These are phyloP conservation scores for Cryptosula pallasiana DNA, from an alignment of 2,888 invertebrate genomes.

Conservation along the genomic window DNA sequence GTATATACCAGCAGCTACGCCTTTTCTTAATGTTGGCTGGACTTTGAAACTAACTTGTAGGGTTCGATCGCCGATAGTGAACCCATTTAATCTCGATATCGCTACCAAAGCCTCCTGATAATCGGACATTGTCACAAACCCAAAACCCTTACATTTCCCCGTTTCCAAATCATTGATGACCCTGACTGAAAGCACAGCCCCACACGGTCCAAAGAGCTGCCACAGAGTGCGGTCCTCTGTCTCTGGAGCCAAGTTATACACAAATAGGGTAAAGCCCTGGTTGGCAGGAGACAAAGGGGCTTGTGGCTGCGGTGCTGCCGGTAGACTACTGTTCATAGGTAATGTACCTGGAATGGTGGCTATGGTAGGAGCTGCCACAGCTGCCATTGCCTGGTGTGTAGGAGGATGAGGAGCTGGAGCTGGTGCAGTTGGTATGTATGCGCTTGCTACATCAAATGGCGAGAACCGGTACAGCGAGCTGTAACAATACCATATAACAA, in stretches of 20 bases:
- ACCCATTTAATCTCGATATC: conserved; percentile 92
- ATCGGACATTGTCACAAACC: conserved; percentile 97
- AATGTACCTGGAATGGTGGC: conserved; percentile 35
- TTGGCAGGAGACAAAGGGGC: conserved; percentile 37
- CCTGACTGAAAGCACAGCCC: conserved; percentile 94
- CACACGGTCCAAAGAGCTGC: conserved; percentile 95
- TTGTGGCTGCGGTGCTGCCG: conserved; percentile 31
- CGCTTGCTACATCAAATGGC: conserved; percentile 24
- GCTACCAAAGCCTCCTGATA: conserved; percentile 95
- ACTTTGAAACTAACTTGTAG: conserved; percentile 96
- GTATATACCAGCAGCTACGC: background rate
- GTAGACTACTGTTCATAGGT: conserved; percentile 38
- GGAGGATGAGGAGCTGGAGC: conserved; percentile 22
- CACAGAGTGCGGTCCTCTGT: conserved; percentile 85
- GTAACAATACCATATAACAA: background rate
- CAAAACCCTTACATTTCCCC: conserved; percentile 96
- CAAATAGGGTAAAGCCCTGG: conserved; percentile 82
- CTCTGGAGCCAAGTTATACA: conserved; percentile 85
- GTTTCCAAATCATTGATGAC: conserved; percentile 91
- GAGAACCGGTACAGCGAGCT: conserved; percentile 26
- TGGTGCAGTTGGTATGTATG: conserved; percentile 10
- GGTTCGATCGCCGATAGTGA: conserved; percentile 87
- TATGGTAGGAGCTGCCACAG: background rate
- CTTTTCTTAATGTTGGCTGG: conserved; percentile 33
- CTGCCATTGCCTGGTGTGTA: conserved; percentile 21